Base-by-base conservation (phyloP, 2,113 vertebrate genomes). In the Cryptomyrus ogoouensis region DNA sequence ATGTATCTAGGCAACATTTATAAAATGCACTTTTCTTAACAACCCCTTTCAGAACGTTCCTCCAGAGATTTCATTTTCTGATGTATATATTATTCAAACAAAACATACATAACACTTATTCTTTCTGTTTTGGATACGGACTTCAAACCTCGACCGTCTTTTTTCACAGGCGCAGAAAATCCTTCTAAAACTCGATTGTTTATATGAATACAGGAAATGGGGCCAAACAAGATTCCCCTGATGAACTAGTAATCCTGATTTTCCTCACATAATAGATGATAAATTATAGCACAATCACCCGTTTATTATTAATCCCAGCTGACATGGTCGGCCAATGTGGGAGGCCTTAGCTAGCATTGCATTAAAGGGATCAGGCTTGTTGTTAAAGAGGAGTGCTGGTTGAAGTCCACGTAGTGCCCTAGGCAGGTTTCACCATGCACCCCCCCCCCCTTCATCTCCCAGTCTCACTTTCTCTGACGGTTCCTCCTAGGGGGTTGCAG, bases 51-150 rank as follows among this genome's bases (percentile, higher is more conserved):
- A 80, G 35, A 42, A 17, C 10, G 9, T 70, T 12, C n/a, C 62
- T 70, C 62, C 3, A 27, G 27, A 80, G 31, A 19, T 80, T 80
- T 80, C 15, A 0, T 35, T 80, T 80, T 13, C n/a, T 80, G 74
- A 42, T 35, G 74, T 80, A 80, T 42, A 80, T 80, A 80, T 80
- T 80, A 70, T 39, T 80, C 35, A 80, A 80, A 80, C 74, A 80
- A 42, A 42, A 39, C 74, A 80, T 42, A 35, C 74, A 80, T 42
- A 39, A 8, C 13, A 42, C 31, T 70, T 13, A 21, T 42, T 80
- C 35, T 35, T 80, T 15, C 35, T 80, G 74, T 19, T 80, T 70
- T 42, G 74, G 35, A 42, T 19, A 19, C 15, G 39, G 74, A 42
- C 35, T 80, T 77, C 15, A 19, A 39, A 27, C 27, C 24, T 56